Percentiles rank a stretch among this genome's conserved stretches.
These are phyloP conservation scores for Sphaerophoria rueppellii DNA, from an alignment of 2,888 invertebrate genomes.

Conservation along the genomic window DNA sequence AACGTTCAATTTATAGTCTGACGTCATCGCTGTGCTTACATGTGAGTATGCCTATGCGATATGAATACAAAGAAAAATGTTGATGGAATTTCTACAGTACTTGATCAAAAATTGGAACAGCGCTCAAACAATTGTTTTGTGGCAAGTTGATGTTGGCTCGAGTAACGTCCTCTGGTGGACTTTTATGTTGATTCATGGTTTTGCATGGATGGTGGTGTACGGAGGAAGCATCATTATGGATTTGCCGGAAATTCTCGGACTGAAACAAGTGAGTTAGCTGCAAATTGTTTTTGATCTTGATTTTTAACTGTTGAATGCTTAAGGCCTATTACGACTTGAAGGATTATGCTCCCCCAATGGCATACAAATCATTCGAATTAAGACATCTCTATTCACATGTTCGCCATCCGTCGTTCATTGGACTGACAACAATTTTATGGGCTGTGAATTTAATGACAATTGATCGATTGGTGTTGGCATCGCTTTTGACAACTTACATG, in stretches of 20 bases:
- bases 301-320: neutral
- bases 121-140: slow-evolving; percentile 83
- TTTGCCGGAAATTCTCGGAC: slow-evolving; percentile 84
- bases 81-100: slow-evolving; percentile 78
- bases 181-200: slow-evolving; percentile 83
- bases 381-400: slow-evolving; percentile 84
- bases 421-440: slow-evolving; percentile 84
- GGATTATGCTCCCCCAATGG: slow-evolving; percentile 83
- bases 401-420: slow-evolving; percentile 86
- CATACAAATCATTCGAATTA: slow-evolving; percentile 84
- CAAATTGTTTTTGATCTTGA: neutral
- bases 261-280: slow-evolving; percentile 83
- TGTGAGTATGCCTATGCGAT: slow-evolving; percentile 80
- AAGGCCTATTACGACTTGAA: slow-evolving; percentile 84
- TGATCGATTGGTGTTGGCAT: slow-evolving; percentile 84
- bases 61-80: neutral
- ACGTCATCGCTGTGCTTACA: slow-evolving; percentile 82
- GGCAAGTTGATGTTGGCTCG: slow-evolving; percentile 83
- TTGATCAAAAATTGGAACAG: slow-evolving; percentile 83
- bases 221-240: slow-evolving; percentile 86
- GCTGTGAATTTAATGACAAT: slow-evolving; percentile 85
- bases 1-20: slow-evolving; percentile 83
- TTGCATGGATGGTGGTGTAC: slow-evolving; percentile 85
- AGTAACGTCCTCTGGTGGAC: slow-evolving; percentile 82
- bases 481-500: slow-evolving; percentile 84